Evolutionary conservation across 92 coral and sea anemone genomes (phyloP), one percentile per base, ranked within the genome.

Genomic region (Umimayanthus chanpuru): DNA sequence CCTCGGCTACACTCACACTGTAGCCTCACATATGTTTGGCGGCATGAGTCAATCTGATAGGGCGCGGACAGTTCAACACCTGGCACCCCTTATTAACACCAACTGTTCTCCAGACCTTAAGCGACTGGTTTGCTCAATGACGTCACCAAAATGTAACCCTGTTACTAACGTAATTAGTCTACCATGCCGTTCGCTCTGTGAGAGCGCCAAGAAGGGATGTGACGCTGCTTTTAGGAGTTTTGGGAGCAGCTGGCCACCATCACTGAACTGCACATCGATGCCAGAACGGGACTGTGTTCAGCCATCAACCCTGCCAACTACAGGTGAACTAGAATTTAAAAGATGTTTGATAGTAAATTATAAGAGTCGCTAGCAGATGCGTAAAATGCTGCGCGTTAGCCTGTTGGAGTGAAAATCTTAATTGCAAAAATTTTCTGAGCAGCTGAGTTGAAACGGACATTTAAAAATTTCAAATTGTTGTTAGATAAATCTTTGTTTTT

Each of bases 171-270:
- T 32, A 16, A 82, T 82, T 28, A 67, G 78, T 12, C 55, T 71
- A 21, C 78, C 78, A 3, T 82, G 86, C 58, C 86, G 86, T 43
- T 82, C 86, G 9, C 40, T 68, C 70, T 70, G 86, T 41, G 66
- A 82, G 28, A 70, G 64, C 26, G 77, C 73, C 50, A 82, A 70
- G 20, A 44, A 82, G n/a, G 78, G 78, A 15, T 82, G 86, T 30
- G 41, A 50, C 4, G 23, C 40, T 4, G 77, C 77, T 9, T 82
- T 82, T 26, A 67, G 53, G 64, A 67, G 16, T 10, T 64, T 82
- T n/a, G 86, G 86, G 7, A 28, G 30, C 1, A 49, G 53, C 64
- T 82, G 86, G 86, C 58, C 86, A 67, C 32, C 77, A 12, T 12
- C 77, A 28, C 53, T 82, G 5, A 10, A 68, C 77, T 82, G 86